These are phyloP conservation scores for Choloepus didactylus DNA, from an alignment of 2,797 vertebrate genomes.

Conservation along the genomic window DNA sequence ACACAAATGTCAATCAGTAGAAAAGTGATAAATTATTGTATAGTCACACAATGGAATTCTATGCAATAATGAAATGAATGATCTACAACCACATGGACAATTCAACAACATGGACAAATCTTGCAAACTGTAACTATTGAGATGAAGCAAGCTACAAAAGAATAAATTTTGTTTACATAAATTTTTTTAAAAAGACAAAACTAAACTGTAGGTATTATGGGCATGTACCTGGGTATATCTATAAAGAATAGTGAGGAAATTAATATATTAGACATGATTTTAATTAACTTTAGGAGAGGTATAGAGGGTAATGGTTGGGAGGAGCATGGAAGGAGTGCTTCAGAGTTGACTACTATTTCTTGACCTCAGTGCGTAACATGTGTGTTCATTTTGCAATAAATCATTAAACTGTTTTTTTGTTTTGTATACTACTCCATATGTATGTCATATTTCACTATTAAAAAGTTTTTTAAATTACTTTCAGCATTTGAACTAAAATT, in stretches of 20 bases:
- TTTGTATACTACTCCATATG: neutral
- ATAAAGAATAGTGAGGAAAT: conserved; percentile 19
- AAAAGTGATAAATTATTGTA: neutral
- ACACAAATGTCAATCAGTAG: neutral
- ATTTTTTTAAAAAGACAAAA: conserved; percentile 10
- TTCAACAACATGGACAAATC: neutral
- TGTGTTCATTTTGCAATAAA: neutral
- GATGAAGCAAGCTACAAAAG: conserved; percentile 33
- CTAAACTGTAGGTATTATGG: neutral
- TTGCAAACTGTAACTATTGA: neutral
- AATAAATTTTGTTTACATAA: conserved; percentile 1
- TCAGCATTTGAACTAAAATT: neutral
- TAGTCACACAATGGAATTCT: neutral
- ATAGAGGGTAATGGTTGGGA: neutral
- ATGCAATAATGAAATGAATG: neutral
- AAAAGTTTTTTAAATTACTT: conserved; percentile 15
- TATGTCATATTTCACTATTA: neutral
- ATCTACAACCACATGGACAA: neutral
- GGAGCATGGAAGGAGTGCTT: neutral
- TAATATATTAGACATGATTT: neutral
- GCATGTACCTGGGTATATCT: neutral
- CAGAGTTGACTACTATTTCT: neutral
- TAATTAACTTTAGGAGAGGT: neutral
- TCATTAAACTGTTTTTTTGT: neutral
- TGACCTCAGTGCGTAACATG: neutral